Base-by-base conservation (phyloP, 2,797 vertebrate species). In the Scyliorhinus canicula region DNA sequence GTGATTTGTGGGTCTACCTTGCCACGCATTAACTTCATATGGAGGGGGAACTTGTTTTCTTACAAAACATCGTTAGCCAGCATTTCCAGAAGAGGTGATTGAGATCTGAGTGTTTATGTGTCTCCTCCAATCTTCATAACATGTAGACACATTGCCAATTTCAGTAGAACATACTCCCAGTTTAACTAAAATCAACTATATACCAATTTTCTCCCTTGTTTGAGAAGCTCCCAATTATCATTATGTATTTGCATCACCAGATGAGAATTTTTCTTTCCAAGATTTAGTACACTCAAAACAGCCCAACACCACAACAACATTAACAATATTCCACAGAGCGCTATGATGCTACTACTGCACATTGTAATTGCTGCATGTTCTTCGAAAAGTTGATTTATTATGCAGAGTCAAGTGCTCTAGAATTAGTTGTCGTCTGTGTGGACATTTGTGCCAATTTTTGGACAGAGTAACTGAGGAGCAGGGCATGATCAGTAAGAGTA, bases 21-120 rank as follows among this genome's bases (percentile, higher is more conserved):
- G 12, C 85, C 52, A 57, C 21, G 16, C 52, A 86, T 91, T 90
- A 91, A 91, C 79, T 82, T 82, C 77, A 82, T 19, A 91, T n/a
- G 35, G 52, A 35, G 28, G 19, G 14, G 1, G 35, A 91, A 40
- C 40, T n/a, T 91, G 63, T n/a, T 91, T 60, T n/a, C n/a, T n/a
- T 57, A 65, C 57, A 21, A 65, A 91, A 91, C 26, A 24, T n/a
- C 86, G 0, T 26, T 82, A 82, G 44, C 44, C 85, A 57, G 85
- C 85, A 88, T 14, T 57, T n/a, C 35, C 31, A 57, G 35, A 90
- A 57, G 55, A 35, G 1, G 21, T 57, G 50, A 28, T 55, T 57
- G 28, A 90, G 5, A 60, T 19, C 5, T 16, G 12, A 60, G 6
- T 90, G 14, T 12, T 19, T 1, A 12, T 40, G 6, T 12, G 4